Conservation (phyloP, 2,888 invertebrate species). For the Eurytoma adleriae region DNA sequence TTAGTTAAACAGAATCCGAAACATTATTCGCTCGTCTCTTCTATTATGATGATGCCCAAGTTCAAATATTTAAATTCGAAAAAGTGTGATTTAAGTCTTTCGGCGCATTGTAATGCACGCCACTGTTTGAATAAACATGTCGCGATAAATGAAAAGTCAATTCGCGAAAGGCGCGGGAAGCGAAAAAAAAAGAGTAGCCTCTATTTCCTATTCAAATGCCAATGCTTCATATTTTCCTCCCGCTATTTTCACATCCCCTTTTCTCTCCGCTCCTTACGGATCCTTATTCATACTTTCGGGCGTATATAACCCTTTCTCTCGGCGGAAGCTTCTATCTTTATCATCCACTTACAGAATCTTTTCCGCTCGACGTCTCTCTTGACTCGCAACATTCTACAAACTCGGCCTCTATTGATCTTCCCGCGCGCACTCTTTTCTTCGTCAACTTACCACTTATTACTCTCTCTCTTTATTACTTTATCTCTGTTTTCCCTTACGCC, state of each 20-base stretch:
- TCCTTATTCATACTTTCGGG: too few species aligned
- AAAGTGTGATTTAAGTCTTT: too few species aligned
- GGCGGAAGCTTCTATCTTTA: constrained; percentile 6
- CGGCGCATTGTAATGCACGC: too few species aligned
- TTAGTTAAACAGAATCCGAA: too few species aligned
- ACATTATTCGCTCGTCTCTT: too few species aligned
- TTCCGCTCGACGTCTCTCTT: neutral
- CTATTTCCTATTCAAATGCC: neutral
- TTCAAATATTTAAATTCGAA: too few species aligned
- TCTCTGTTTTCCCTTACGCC: neutral
- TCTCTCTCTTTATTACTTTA: neutral
- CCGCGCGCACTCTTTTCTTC: neutral
- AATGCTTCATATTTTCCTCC: neutral
- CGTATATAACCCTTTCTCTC: constrained; percentile 22
- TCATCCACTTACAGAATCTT: constrained; percentile 23
- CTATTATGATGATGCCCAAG: too few species aligned
- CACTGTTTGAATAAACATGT: too few species aligned
- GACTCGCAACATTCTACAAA: constrained; percentile 17
- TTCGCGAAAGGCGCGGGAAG: too few species aligned
- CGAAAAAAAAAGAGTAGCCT: neutral
- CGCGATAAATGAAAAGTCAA: too few species aligned
- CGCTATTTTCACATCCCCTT: neutral
- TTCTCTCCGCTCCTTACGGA: constrained; percentile 5
- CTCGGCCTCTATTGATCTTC: neutral
- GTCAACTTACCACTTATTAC: neutral